Evolutionary conservation across 2,888 invertebrate species (phyloP).

Genomic region (Diarsia rubi): DNA sequence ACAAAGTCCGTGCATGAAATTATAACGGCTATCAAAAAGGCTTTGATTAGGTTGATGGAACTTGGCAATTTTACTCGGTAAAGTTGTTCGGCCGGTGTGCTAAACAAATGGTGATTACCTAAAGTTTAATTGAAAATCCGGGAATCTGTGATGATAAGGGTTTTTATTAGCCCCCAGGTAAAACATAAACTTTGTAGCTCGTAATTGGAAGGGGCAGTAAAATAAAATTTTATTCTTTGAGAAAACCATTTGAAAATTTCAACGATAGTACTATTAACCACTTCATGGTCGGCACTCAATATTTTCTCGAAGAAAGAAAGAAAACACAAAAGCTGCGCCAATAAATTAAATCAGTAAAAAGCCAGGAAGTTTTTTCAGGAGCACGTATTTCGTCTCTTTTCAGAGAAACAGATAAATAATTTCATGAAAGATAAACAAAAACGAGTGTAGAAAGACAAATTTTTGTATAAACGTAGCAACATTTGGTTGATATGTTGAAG

Average conservation of each 20-base stretch:
- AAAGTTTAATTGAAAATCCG: constrained; percentile 82
- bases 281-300: constrained; percentile 40
- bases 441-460: background rate
- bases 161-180: constrained; percentile 79
- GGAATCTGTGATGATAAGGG: constrained; percentile 78
- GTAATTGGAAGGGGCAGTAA: constrained; percentile 75
- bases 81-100: constrained; percentile 74
- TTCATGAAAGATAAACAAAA: background rate
- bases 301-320: constrained; percentile 28
- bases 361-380: constrained; percentile 13
- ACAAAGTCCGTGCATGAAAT: constrained; percentile 63
- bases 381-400: constrained; percentile 30
- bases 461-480: background rate
- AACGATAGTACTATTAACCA: constrained; percentile 46
- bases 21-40: constrained; percentile 70
- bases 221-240: constrained; percentile 67
- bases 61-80: constrained; percentile 69
- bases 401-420: background rate
- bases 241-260: constrained; percentile 50
- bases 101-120: constrained; percentile 79
- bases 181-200: constrained; percentile 74
- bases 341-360: constrained; percentile 46
- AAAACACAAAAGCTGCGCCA: constrained; percentile 36
- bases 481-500: background rate
- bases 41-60: constrained; percentile 76